Conservation (phyloP, 2,888 invertebrate genomes). For the Nasonovia ribisnigri region DNA sequence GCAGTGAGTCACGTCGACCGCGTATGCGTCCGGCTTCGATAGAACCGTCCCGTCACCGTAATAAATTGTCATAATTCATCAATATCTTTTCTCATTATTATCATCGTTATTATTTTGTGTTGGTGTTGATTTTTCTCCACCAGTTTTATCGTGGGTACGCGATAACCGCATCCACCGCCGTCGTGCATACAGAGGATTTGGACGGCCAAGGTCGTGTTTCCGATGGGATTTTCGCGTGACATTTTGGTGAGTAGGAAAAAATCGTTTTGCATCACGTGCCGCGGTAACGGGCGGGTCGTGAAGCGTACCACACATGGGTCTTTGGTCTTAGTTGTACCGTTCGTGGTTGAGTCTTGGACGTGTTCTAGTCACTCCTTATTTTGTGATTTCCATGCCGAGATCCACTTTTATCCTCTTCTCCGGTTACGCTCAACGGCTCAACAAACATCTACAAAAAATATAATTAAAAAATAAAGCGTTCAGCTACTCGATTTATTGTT, state of each 20-base stretch:
- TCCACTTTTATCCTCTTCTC: not conserved
- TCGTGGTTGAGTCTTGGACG: not conserved
- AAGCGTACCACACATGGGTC: not conserved
- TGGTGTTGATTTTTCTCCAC: not conserved
- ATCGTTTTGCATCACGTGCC: not conserved
- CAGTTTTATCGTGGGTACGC: not conserved
- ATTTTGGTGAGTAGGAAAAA: conserved; percentile 35
- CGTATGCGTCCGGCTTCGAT: conserved; percentile 8
- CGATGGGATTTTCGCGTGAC: conserved; percentile 51
- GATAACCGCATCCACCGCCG: not conserved
- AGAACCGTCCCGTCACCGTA: not conserved
- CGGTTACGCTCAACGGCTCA: not conserved
- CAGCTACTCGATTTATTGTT: not conserved
- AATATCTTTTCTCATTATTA: not conserved
- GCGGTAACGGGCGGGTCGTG: not conserved
- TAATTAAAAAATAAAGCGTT: not conserved
- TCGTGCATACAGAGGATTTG: not conserved
- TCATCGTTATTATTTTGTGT: conserved; percentile 11
- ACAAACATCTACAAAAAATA: not conserved
- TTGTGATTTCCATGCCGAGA: not conserved
- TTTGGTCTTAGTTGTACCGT: not conserved
- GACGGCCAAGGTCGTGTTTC: conserved; percentile 59
- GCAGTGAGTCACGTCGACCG: conserved; percentile 27
- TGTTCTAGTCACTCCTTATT: not conserved
- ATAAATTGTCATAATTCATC: not conserved